Evolutionary conservation across 2,888 invertebrate species (phyloP), one percentile per base, ranked within the genome.

Genomic region (Microctonus hyperodae): DNA sequence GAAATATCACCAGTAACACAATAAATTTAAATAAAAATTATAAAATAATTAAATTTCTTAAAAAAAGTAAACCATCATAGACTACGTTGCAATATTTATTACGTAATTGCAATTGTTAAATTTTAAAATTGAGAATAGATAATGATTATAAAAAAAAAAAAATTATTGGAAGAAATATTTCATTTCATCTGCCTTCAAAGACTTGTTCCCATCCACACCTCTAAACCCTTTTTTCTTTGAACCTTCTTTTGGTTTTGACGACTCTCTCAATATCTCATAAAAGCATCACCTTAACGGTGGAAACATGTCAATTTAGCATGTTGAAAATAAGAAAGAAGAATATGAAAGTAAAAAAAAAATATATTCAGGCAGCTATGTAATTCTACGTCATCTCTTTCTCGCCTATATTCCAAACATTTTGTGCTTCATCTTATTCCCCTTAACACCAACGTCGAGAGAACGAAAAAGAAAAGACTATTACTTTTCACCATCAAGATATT

Each of bases 401-500:
- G 44, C 16, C 44, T 44, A 20, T 44, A 44, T 44, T 44, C 44
- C 44, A 20, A 44, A 44, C 20, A 20, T n/a, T 44, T 20, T 20
- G 20, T 44, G 16, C 44, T 7, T 16, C 44, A 16, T 44, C 44
- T 44, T 44, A 44, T 20, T 44, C 16, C 20, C 44, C 16, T 44
- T 7, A 44, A 44, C 44, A 44, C 16, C 44, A 44, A 20, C 44
- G n/a, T n/a, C 16, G 7, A 44, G 44, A 44, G 16, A 44, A 44
- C 44, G 20, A 44, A 44, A 44, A 7, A 16, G 6, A 20, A 44
- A 5, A 44, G 44, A 44, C 16, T 44, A 16, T 44, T 44, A 44
- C 44, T 16, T 44, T 44, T 44, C 53, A 53, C n/a, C 53, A 53
- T 23, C 53, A 53, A 25, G 53, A 53, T 53, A 53, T 53, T 53